Percentiles rank a stretch among this genome's conserved stretches.
Conservation (phyloP, 2,797 vertebrate genomes). For the Lophius americanus region DNA sequence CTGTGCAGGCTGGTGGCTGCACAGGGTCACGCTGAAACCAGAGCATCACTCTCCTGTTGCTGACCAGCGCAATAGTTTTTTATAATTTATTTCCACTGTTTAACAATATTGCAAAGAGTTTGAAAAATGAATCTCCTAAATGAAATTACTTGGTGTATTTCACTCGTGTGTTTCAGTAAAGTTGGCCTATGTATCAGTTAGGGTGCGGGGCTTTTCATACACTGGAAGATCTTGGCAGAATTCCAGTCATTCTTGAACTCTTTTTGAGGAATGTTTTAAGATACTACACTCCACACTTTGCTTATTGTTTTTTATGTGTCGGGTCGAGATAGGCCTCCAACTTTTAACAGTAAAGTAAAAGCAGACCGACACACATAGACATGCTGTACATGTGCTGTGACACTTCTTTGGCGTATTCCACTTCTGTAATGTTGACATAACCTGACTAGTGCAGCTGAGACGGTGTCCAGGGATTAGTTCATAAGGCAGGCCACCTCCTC, state of each 20-base stretch:
- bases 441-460: constrained; percentile 43
- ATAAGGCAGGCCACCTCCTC: constrained; percentile 49
- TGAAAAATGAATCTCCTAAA: not conserved
- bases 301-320: constrained; percentile 54
- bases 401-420: constrained; percentile 26
- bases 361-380: constrained; percentile 42
- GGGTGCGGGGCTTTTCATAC: constrained; percentile 13
- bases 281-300: constrained; percentile 36
- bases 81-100: not conserved
- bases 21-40: constrained; percentile 27
- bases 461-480: constrained; percentile 26
- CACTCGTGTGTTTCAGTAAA: not conserved
- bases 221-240: constrained; percentile 40
- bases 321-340: constrained; percentile 35
- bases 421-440: constrained; percentile 49
- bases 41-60: constrained; percentile 11
- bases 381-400: constrained; percentile 18
- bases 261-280: constrained; percentile 52
- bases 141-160: constrained; percentile 2
- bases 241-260: constrained; percentile 55
- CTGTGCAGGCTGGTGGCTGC: constrained; percentile 48
- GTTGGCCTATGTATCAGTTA: constrained; percentile 21
- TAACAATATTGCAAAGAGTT: not conserved
- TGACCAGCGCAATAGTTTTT: not conserved
- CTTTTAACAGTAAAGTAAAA: constrained; percentile 50